Conservation (phyloP, 2,797 vertebrate species). For the Tenualosa thibaudeaui region DNA sequence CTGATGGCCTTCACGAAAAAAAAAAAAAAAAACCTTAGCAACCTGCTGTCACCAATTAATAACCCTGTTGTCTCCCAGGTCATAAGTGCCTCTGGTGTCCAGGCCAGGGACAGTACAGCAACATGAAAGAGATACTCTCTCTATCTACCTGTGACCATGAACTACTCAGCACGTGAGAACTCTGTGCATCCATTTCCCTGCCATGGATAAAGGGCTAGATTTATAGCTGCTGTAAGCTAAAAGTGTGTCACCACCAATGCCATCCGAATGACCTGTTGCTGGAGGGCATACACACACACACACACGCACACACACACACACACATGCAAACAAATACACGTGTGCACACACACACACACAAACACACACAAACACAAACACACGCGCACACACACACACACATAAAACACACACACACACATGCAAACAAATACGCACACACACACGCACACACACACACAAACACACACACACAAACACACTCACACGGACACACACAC, state of each 20-base stretch:
- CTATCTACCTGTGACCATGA: not conserved
- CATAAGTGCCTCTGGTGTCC: not conserved
- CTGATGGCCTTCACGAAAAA: not conserved
- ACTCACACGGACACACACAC: slow-evolving; percentile 31
- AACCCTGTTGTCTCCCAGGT: not conserved
- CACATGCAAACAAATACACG: not conserved
- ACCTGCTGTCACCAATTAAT: not conserved
- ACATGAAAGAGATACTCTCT: not conserved
- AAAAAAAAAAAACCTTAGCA: not conserved
- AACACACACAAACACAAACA: slow-evolving; percentile 23
- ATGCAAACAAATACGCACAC: not conserved
- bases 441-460: slow-evolving; percentile 29
- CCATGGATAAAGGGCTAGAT: not conserved
- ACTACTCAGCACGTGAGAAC: slow-evolving; percentile 1
- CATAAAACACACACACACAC: slow-evolving; percentile 23
- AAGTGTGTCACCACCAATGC: slow-evolving; percentile 5
- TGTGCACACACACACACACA: slow-evolving; percentile 23
- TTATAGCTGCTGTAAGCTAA: slow-evolving; percentile 3
- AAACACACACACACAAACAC: too few species aligned
- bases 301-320: slow-evolving; percentile 22
- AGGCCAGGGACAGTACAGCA: not conserved
- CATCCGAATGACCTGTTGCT: slow-evolving; percentile 28
- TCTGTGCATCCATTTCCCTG: not conserved
- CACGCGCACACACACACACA: not conserved
- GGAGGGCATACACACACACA: slow-evolving; percentile 30